These are phyloP conservation scores for Crotalus viridis DNA, from an alignment of 2,113 vertebrate species.

Conservation along the genomic window DNA sequence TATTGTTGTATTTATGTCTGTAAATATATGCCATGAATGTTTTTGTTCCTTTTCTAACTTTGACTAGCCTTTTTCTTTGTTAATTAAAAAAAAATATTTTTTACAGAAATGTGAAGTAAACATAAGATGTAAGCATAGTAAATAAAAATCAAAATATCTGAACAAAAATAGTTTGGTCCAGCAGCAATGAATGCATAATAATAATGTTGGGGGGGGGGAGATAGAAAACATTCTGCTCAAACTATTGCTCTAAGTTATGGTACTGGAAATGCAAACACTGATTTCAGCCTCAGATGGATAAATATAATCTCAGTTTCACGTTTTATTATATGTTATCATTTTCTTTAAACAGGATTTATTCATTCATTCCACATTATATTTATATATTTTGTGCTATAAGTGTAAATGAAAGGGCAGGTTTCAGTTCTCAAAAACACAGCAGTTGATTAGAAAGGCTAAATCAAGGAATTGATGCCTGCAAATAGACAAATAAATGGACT, in stretches of 20 bases:
- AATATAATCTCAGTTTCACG: not conserved
- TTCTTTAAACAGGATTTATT: not conserved
- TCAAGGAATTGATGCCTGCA: not conserved
- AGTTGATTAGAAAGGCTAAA: not conserved
- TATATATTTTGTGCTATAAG: not conserved
- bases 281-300: not conserved
- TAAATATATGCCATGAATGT: not conserved
- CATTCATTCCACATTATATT: not conserved
- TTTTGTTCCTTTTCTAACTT: not conserved
- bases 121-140: not conserved
- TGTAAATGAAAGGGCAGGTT: not conserved
- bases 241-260: not conserved
- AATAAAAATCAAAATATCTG: not conserved
- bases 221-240: not conserved
- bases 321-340: not conserved
- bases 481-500: not conserved
- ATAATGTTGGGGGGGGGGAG: not conserved
- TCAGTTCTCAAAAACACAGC: not conserved
- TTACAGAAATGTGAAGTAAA: not conserved
- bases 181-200: slow-evolving; percentile 19
- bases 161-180: slow-evolving; percentile 21
- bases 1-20: not conserved
- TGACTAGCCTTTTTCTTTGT: not conserved
- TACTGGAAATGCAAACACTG: not conserved
- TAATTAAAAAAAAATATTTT: too few species aligned